A percentile compares a stretch with the other conserved stretches of the same genome.
Evolutionary conservation across 2,797 vertebrate genomes (phyloP).

Genomic region (Propithecus perrieri): DNA sequence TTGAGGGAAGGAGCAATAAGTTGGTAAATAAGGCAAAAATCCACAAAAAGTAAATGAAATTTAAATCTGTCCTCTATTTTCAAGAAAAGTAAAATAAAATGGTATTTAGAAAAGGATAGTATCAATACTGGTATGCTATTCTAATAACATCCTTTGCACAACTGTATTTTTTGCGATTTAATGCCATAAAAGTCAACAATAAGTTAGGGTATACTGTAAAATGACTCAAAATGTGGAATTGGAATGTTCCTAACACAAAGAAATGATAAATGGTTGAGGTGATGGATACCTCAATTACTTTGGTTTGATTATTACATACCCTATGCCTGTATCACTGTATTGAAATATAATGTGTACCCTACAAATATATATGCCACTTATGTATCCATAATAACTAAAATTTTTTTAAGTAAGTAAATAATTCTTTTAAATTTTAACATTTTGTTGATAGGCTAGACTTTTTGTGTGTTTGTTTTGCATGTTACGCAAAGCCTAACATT

Average conservation of each 20-base stretch:
- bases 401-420: too few relatives aligned
- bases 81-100: neutral
- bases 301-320: neutral
- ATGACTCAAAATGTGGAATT: too few relatives aligned
- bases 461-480: neutral
- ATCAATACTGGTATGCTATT: neutral
- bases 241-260: too few relatives aligned
- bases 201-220: too few relatives aligned
- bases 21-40: neutral
- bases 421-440: neutral
- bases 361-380: too few relatives aligned
- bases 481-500: neutral
- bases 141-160: neutral
- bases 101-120: neutral
- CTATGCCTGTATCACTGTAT: too few relatives aligned
- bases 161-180: neutral
- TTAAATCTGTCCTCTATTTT: neutral
- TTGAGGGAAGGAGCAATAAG: neutral
- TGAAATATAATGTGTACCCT: too few relatives aligned
- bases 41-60: neutral
- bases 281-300: too few relatives aligned
- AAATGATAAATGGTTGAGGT: too few relatives aligned
- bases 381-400: too few relatives aligned
- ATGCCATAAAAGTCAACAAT: neutral
- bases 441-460: neutral